A percentile compares a stretch with the other conserved stretches of the same genome.
These are phyloP conservation scores for Portunus trituberculatus DNA, from an alignment of 1,140 invertebrate genomes.

Conservation along the genomic window DNA sequence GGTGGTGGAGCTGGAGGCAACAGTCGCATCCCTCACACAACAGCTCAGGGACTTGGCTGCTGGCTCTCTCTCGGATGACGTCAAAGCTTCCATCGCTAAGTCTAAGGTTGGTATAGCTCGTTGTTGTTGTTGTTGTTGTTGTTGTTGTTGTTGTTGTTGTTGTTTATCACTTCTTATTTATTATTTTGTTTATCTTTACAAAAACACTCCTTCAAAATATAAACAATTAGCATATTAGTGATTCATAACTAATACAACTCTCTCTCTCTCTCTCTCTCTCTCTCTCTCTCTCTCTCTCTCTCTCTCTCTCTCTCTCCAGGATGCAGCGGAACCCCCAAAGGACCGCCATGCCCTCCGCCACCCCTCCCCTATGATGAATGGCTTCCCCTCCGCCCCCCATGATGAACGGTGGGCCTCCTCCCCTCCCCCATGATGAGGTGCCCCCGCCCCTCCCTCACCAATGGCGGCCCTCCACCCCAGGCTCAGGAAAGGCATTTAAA, in stretches of 20 bases:
- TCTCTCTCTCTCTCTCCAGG: conserved; percentile 37
- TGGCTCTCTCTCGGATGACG: conserved; percentile 78
- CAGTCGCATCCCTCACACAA: conserved; percentile 33
- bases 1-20: conserved; percentile 86
- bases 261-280: conserved; percentile 34
- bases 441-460: conserved; percentile 74
- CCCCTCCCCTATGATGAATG: conserved; percentile 81
- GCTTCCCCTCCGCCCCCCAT: conserved; percentile 72
- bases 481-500: background rate
- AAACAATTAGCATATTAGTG: no score
- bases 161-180: no score
- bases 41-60: conserved; percentile 74
- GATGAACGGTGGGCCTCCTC: conserved; percentile 76
- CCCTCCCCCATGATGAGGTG: conserved; percentile 69
- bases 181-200: no score
- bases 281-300: conserved; percentile 55
- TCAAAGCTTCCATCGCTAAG: conserved; percentile 80
- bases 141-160: background rate
- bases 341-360: conserved; percentile 54
- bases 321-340: conserved; percentile 20
- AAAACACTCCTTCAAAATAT: no score
- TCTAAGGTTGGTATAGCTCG: conserved; percentile 53
- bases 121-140: background rate
- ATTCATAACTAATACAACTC: background rate
- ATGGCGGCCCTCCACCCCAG: conserved; percentile 18